These are phyloP conservation scores for Onthophagus taurus DNA, from an alignment of 1,140 invertebrate genomes.

Conservation along the genomic window DNA sequence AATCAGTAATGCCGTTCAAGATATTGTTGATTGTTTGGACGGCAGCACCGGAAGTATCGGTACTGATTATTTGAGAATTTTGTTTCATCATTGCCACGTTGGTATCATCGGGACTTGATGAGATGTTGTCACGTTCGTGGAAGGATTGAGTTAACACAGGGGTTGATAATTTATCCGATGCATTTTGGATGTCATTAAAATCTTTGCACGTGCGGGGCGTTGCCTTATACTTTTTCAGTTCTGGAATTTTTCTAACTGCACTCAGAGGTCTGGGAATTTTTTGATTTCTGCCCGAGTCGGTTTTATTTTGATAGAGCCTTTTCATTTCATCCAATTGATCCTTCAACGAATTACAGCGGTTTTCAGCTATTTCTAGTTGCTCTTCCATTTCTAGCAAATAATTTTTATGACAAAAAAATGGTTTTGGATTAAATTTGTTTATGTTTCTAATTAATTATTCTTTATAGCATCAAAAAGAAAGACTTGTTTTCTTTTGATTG, in stretches of 20 bases:
- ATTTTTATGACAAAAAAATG: too few relatives aligned
- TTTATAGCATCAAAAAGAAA: too few relatives aligned
- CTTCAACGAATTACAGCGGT: conserved; percentile 35
- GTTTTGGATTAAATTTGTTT: too few relatives aligned
- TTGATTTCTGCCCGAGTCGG: background rate
- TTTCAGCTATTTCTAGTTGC: conserved; percentile 36
- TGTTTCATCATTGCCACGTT: conserved; percentile 17
- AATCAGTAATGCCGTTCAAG: conserved; percentile 32
- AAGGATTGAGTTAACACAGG: too few relatives aligned
- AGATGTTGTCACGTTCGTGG: background rate
- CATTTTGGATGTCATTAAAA: too few relatives aligned
- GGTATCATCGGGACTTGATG: too few relatives aligned
- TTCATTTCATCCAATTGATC: conserved; percentile 38
- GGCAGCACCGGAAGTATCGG: conserved; percentile 30
- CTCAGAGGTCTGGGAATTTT: conserved; percentile 2
- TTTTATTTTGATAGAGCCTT: conserved; percentile 25
- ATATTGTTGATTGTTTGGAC: conserved; percentile 35
- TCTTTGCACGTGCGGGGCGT: too few relatives aligned
- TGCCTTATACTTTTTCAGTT: too few relatives aligned
- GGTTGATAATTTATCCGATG: too few relatives aligned
- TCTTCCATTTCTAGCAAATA: conserved; percentile 34
- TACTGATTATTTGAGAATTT: conserved; percentile 28
- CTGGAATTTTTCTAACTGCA: too few relatives aligned
- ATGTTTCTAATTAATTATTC: too few relatives aligned
- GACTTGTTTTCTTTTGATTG: too few relatives aligned